Evolutionary conservation across 2,113 vertebrate genomes (phyloP).

Genomic region (Micronycteris hirsuta): DNA sequence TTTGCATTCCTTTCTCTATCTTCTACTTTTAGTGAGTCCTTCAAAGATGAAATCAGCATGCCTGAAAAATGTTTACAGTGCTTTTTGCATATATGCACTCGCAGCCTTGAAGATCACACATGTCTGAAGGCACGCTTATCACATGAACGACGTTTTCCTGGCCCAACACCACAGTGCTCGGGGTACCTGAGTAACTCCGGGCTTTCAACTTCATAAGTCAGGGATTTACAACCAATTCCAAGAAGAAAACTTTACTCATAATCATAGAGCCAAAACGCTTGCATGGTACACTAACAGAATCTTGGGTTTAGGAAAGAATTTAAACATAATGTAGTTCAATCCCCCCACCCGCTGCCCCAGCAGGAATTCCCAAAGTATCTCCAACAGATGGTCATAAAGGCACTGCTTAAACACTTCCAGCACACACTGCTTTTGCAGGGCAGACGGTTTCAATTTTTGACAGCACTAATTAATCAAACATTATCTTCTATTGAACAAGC

Average conservation of each 20-base stretch:
- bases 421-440: neutral
- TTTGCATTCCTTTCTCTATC: neutral
- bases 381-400: slow-evolving; percentile 7
- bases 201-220: neutral
- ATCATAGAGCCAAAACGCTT: neutral
- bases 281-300: neutral
- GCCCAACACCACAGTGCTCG: neutral
- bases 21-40: neutral
- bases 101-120: neutral
- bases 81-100: neutral
- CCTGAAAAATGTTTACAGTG: neutral
- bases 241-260: neutral
- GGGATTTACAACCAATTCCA: neutral
- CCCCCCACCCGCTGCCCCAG: neutral
- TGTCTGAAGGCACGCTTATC: neutral
- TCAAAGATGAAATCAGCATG: neutral
- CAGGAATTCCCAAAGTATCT: neutral
- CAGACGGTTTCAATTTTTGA: slow-evolving; percentile 16
- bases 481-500: neutral
- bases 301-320: neutral
- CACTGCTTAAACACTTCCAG: neutral
- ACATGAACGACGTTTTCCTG: neutral
- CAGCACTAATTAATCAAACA: slow-evolving; percentile 29
- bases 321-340: neutral
- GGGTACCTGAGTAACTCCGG: neutral